These are phyloP conservation scores for Monodelphis domestica DNA, from an alignment of 2,797 vertebrate genomes.

Conservation along the genomic window DNA sequence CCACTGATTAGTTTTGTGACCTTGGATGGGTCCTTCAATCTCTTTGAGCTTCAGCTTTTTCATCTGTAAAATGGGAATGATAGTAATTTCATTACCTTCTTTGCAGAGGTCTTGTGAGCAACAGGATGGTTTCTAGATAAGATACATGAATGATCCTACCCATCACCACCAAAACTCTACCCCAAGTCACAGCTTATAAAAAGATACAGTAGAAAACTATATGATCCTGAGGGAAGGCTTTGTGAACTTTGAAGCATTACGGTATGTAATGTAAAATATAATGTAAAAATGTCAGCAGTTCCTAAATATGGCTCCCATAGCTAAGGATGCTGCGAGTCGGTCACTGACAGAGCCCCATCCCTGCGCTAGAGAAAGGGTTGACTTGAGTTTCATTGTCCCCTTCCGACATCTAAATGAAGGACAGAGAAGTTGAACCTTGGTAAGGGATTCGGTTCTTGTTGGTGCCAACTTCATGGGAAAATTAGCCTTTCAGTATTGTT, in stretches of 20 bases:
- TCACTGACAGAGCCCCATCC: not conserved
- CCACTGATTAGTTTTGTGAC: not conserved
- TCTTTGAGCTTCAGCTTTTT: not conserved
- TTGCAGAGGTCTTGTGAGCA: not conserved
- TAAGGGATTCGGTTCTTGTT: not conserved
- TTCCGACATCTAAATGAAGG: not conserved
- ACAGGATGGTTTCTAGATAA: not conserved
- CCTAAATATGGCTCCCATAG: not conserved
- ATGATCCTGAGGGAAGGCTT: not conserved
- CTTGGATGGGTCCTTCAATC: not conserved
- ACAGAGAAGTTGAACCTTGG: not conserved
- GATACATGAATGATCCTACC: not conserved
- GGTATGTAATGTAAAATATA: too few species aligned
- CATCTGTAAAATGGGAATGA: not conserved
- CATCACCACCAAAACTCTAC: not conserved
- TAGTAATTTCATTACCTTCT: not conserved
- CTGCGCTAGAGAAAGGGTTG: not conserved
- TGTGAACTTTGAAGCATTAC: not conserved
- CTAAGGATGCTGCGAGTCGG: not conserved
- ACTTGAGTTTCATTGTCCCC: slow-evolving; percentile 45
- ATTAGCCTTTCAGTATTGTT: slow-evolving; percentile 34
- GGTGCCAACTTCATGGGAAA: not conserved
- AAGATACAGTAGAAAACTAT: not conserved
- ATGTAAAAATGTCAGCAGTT: not conserved
- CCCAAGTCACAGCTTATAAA: not conserved